A percentile compares a stretch with the other conserved stretches of the same genome.
These are phyloP conservation scores for Hoplostethus mediterraneus DNA, from an alignment of 2,797 vertebrate genomes.

Conservation along the genomic window DNA sequence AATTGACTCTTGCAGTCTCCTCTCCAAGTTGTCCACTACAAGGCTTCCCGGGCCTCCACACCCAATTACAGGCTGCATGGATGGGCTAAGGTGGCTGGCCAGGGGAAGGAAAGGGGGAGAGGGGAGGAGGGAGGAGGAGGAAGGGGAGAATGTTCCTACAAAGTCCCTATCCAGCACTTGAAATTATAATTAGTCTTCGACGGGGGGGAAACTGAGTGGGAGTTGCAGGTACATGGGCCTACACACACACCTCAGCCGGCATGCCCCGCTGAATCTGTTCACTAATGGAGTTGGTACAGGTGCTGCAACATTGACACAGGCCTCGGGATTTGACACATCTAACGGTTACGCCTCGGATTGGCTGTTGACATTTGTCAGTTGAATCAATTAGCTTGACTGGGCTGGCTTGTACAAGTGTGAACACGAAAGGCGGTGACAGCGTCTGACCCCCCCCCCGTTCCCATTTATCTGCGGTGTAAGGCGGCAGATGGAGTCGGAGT, in stretches of 20 bases:
- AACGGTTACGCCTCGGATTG: conserved; percentile 17
- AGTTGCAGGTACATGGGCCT: conserved; percentile 16
- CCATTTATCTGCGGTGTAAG: conserved; percentile 29
- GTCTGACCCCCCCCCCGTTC: conserved; percentile 24
- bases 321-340: conserved; percentile 34
- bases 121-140: background rate
- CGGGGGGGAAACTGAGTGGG: conserved; percentile 49
- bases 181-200: conserved; percentile 67
- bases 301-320: conserved; percentile 35
- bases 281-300: conserved; percentile 48
- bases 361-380: conserved; percentile 31
- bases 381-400: conserved; percentile 36
- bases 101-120: background rate
- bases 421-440: conserved; percentile 10
- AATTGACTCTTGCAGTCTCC: conserved; percentile 78
- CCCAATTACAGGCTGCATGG: conserved; percentile 71
- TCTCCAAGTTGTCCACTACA: conserved; percentile 71
- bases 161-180: background rate
- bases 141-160: background rate
- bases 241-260: background rate
- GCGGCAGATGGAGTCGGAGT: conserved; percentile 22
- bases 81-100: conserved; percentile 57
- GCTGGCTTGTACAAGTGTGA: background rate
- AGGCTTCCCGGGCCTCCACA: conserved; percentile 70
- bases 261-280: conserved; percentile 39